phyloP scores from a whole-genome alignment of 1,140 invertebrate species.

The Lasioglossum baleicum region DNA sequence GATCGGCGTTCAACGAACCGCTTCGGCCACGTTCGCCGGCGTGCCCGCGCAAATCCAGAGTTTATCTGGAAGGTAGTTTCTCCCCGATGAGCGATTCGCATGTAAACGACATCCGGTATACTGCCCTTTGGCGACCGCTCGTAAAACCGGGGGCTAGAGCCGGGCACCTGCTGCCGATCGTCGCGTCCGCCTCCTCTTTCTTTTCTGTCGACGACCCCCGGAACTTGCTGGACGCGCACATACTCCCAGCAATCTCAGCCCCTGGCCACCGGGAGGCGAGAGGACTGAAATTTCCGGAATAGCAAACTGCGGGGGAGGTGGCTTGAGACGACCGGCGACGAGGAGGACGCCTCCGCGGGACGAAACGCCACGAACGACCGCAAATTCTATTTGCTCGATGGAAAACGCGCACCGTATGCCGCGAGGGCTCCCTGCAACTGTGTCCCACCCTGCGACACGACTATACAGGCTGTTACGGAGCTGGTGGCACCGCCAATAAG shows the following conservation, averaged over 20 bases:
- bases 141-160: conserved; percentile 48
- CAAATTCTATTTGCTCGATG: conserved; percentile 76
- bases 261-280: no score
- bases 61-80: conserved; percentile 58
- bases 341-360: conserved; percentile 22
- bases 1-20: conserved; percentile 16
- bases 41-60: conserved; percentile 54
- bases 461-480: no score
- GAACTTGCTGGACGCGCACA: neutral
- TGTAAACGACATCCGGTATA: conserved; percentile 67
- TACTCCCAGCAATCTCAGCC: neutral
- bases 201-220: neutral
- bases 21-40: conserved; percentile 17
- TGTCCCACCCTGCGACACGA: conserved; percentile 10
- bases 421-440: conserved; percentile 45
- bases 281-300: neutral
- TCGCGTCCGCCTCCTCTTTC: neutral
- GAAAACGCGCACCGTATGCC: conserved; percentile 68
- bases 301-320: neutral
- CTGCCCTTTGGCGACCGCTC: conserved; percentile 65
- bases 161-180: conserved; percentile 26
- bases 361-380: conserved; percentile 55
- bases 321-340: neutral
- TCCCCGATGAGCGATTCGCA: conserved; percentile 66
- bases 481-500: no score